Conservation (phyloP, 2,113 vertebrate species). For the Amblyornis subalaris region DNA sequence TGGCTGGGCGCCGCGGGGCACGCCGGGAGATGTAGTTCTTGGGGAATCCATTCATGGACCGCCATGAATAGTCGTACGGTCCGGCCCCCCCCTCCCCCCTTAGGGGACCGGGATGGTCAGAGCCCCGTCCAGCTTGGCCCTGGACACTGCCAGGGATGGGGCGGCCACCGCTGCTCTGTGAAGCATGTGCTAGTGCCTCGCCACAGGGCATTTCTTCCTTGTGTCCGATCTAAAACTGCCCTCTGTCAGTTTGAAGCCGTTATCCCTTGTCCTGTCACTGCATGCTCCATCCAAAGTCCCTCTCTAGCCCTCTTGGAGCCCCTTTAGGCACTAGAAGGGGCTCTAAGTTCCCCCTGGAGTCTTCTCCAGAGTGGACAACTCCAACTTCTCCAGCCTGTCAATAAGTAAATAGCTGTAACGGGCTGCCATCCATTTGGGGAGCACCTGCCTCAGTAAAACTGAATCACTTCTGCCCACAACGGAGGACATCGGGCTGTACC, state of each 20-base stretch:
- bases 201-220: neutral
- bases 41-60: too few species aligned
- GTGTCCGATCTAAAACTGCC: neutral
- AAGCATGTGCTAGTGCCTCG: neutral
- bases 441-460: neutral
- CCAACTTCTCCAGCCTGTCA: accelerated
- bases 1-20: neutral
- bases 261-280: neutral
- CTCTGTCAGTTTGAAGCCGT: neutral
- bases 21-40: constrained; percentile 37
- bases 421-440: too few species aligned
- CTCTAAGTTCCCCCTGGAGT: neutral
- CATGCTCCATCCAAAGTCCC: neutral
- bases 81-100: accelerated
- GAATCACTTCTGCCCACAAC: accelerated
- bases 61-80: neutral
- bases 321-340: neutral
- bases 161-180: too few species aligned
- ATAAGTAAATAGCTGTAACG: neutral
- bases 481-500: neutral
- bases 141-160: too few species aligned
- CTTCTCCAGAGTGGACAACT: neutral
- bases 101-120: accelerated
- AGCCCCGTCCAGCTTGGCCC: too few species aligned
- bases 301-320: neutral